These are phyloP conservation scores for Muschampia plurimacula DNA, from an alignment of 2,888 invertebrate species.

Conservation along the genomic window DNA sequence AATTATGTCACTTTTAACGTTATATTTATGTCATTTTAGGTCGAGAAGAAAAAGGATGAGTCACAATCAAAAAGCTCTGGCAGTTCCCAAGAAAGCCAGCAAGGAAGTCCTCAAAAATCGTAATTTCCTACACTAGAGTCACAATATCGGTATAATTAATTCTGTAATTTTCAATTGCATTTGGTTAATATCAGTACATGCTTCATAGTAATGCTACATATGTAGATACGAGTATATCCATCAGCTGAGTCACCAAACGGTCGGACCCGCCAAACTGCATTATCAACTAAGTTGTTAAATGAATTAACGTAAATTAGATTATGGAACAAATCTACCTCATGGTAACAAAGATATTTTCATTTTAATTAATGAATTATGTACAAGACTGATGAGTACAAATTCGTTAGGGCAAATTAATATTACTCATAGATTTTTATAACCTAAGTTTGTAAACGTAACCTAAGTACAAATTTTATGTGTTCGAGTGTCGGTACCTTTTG, in stretches of 20 bases:
- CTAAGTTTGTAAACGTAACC: slow-evolving; percentile 73
- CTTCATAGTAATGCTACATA: slow-evolving; percentile 11
- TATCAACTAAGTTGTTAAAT: slow-evolving; percentile 23
- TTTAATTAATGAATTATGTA: slow-evolving; percentile 56
- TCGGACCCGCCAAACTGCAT: slow-evolving; percentile 12
- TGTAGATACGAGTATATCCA: not conserved
- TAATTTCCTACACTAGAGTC: slow-evolving; percentile 46
- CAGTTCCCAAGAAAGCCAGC: slow-evolving; percentile 72
- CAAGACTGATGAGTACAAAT: slow-evolving; percentile 83
- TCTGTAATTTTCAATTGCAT: slow-evolving; percentile 13
- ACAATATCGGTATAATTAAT: slow-evolving; percentile 18
- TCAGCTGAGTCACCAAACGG: slow-evolving; percentile 18
- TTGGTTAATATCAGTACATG: slow-evolving; percentile 3
- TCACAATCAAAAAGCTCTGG: slow-evolving; percentile 70
- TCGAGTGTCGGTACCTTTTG: slow-evolving; percentile 78
- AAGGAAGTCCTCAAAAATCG: slow-evolving; percentile 66
- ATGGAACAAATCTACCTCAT: slow-evolving; percentile 67
- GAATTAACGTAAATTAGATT: slow-evolving; percentile 29
- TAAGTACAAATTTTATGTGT: slow-evolving; percentile 84
- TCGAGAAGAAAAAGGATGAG: slow-evolving; percentile 75
- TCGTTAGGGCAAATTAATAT: slow-evolving; percentile 73
- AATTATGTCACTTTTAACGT: not conserved
- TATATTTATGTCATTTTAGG: slow-evolving; percentile 54
- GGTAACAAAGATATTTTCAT: slow-evolving; percentile 44
- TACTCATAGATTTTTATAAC: slow-evolving; percentile 64